Evolutionary conservation across 2,888 invertebrate species (phyloP).

Genomic region (Aporophyla nigra): DNA sequence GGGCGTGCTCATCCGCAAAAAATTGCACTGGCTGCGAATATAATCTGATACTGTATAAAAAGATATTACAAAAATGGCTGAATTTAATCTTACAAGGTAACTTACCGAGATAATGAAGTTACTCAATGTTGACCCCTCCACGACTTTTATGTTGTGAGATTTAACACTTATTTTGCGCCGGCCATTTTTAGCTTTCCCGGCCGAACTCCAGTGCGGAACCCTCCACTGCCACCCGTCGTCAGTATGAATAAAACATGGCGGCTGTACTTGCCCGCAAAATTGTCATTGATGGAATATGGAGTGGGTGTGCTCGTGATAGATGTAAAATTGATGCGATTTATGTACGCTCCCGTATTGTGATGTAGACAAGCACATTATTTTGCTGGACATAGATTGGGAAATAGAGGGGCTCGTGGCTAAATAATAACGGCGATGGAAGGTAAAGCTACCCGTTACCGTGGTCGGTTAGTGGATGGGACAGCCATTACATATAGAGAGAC

Average conservation of each 20-base stretch:
- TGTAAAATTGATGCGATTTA: conserved; percentile 53
- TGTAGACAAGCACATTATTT: conserved; percentile 26
- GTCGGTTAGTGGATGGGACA: too few species aligned
- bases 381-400: background rate
- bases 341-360: conserved; percentile 13
- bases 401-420: too few species aligned
- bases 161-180: conserved; percentile 39
- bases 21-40: background rate
- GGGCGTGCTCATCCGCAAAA: too few species aligned
- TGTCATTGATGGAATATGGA: conserved; percentile 52
- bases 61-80: background rate
- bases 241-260: conserved; percentile 65
- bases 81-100: background rate
- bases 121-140: background rate
- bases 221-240: conserved; percentile 19
- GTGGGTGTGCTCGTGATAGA: conserved; percentile 54
- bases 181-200: conserved; percentile 26
- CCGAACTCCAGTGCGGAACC: conserved; percentile 24
- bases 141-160: background rate
- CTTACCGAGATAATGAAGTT: background rate
- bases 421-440: too few species aligned
- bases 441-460: too few species aligned
- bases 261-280: conserved; percentile 53
- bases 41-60: background rate
- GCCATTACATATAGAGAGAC: too few species aligned